Conservation (phyloP, 2,113 vertebrate genomes). For the Steatornis caripensis region DNA sequence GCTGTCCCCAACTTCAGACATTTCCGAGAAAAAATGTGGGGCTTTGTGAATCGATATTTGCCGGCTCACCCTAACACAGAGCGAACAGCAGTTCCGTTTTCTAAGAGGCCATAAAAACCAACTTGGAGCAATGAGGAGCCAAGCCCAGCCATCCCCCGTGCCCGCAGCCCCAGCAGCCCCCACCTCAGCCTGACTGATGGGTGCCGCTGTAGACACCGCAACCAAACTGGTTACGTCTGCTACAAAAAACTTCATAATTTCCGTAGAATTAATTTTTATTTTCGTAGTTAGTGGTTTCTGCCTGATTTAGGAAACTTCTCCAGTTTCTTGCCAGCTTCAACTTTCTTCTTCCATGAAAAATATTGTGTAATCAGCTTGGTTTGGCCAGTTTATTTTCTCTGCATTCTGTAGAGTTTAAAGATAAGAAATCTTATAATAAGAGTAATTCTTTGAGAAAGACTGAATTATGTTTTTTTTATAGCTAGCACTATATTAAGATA, state of each 20-base stretch:
- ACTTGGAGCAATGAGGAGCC: not conserved
- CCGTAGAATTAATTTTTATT: not conserved
- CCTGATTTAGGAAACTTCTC: not conserved
- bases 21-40: not conserved
- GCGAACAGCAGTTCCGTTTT: not conserved
- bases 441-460: not conserved
- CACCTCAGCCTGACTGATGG: not conserved
- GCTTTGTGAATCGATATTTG: not conserved
- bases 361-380: not conserved
- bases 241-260: not conserved
- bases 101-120: not conserved
- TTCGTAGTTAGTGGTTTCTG: not conserved
- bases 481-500: not conserved
- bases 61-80: not conserved
- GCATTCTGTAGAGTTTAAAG: not conserved
- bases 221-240: not conserved
- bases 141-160: fast-evolving
- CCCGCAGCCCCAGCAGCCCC: not conserved
- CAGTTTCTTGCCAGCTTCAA: not conserved
- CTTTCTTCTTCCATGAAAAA: not conserved
- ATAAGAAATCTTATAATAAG: not conserved
- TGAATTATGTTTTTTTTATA: not conserved
- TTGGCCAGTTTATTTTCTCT: not conserved
- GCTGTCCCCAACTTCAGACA: fast-evolving
- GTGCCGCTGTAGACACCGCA: not conserved